Conservation (phyloP, 2,888 invertebrate genomes). For the Piscicola geometra region DNA sequence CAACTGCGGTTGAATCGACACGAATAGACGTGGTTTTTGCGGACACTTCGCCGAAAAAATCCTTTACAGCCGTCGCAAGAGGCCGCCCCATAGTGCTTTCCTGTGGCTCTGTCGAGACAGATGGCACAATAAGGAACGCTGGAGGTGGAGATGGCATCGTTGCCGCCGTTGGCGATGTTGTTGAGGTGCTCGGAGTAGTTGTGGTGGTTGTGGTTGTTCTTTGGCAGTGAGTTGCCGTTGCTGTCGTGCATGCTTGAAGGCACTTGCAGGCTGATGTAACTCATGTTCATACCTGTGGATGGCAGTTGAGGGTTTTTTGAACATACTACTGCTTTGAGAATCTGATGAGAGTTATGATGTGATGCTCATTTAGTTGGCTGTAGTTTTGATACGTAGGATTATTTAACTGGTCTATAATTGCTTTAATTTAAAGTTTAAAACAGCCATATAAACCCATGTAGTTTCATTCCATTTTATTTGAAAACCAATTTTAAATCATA, state of each 20-base stretch:
- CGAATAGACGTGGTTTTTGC: constrained; percentile 88
- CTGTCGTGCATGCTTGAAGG: background rate
- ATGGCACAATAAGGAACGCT: constrained; percentile 69
- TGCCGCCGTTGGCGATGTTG: background rate
- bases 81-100: constrained; percentile 75
- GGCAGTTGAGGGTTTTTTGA: background rate
- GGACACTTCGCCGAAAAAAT: constrained; percentile 58
- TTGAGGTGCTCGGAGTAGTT: background rate
- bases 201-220: constrained; percentile 14
- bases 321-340: too few species aligned
- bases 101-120: constrained; percentile 91
- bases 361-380: too few species aligned
- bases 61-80: constrained; percentile 97
- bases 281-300: background rate
- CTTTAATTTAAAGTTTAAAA: too few species aligned
- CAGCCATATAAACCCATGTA: too few species aligned
- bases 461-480: too few species aligned
- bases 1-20: constrained; percentile 90
- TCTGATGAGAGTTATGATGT: too few species aligned
- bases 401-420: too few species aligned
- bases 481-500: too few species aligned
- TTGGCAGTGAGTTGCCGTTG: background rate
- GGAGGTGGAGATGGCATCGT: constrained; percentile 8
- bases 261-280: background rate
- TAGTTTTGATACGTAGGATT: too few species aligned